Evolutionary conservation across 2,113 vertebrate species (phyloP).

Genomic region (Isurus oxyrinchus): DNA sequence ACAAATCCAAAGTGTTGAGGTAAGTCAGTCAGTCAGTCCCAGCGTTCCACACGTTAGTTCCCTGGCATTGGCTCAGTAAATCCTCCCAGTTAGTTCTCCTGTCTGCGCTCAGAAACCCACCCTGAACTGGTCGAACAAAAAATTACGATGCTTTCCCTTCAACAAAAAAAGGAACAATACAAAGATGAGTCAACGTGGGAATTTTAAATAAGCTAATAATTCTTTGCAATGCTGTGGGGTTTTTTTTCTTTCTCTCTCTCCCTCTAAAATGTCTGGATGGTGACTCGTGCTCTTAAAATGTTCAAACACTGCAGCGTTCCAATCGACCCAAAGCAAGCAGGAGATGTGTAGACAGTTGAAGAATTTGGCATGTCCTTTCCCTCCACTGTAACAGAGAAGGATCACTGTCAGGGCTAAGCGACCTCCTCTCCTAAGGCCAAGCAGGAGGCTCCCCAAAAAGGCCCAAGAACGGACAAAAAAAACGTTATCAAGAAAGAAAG

Average conservation of each 20-base stretch:
- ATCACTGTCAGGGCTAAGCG: neutral
- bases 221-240: neutral
- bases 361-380: neutral
- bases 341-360: neutral
- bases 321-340: accelerated
- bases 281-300: neutral
- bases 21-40: neutral
- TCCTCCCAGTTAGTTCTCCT: too few relatives aligned
- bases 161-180: neutral
- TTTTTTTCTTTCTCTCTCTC: neutral
- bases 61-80: neutral
- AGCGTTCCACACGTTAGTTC: neutral
- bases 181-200: neutral
- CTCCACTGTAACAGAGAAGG: neutral
- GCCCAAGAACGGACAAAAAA: neutral
- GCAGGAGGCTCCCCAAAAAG: neutral
- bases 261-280: neutral
- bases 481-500: neutral
- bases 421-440: neutral
- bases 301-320: neutral
- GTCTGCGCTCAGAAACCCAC: neutral
- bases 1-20: neutral
- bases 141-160: neutral
- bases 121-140: neutral
- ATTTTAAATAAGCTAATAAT: neutral